Evolutionary conservation across 2,888 invertebrate species (phyloP).

Genomic region (Dexiosoma caninum): DNA sequence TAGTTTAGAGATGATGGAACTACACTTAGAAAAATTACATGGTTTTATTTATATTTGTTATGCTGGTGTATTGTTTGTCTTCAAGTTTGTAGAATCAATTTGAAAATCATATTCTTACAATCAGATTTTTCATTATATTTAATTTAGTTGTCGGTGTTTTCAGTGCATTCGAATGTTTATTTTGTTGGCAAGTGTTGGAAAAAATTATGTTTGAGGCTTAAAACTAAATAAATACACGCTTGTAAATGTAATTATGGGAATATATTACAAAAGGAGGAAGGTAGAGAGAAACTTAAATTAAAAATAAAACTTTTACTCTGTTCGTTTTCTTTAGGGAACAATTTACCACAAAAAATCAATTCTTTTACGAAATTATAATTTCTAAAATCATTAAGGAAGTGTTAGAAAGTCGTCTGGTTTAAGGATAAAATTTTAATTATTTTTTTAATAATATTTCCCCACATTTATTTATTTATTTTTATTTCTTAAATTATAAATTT

Average conservation of each 20-base stretch:
- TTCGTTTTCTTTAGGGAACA: constrained; percentile 24
- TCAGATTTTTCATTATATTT: constrained; percentile 24
- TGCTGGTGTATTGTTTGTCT: neutral
- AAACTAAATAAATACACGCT: constrained; percentile 55
- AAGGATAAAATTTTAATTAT: no score
- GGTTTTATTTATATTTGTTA: constrained; percentile 29
- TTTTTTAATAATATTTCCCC: neutral
- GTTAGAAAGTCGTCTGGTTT: no score
- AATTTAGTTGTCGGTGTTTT: neutral
- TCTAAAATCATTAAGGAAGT: neutral
- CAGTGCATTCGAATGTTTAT: neutral
- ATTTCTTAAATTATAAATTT: neutral
- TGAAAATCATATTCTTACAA: constrained; percentile 16
- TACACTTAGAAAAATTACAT: constrained; percentile 64
- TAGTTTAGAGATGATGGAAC: constrained; percentile 53
- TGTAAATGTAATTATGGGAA: neutral
- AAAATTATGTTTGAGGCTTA: constrained; percentile 13
- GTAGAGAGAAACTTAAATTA: neutral
- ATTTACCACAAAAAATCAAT: constrained; percentile 57
- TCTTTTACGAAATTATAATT: constrained; percentile 5
- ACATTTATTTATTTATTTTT: neutral
- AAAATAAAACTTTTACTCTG: neutral
- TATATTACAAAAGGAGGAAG: constrained; percentile 52
- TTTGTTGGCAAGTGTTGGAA: neutral
- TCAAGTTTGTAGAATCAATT: constrained; percentile 26